Percentiles rank a stretch among this genome's conserved stretches.
Conservation (phyloP, 2,797 vertebrate species). For the Sebastes iracundus region DNA sequence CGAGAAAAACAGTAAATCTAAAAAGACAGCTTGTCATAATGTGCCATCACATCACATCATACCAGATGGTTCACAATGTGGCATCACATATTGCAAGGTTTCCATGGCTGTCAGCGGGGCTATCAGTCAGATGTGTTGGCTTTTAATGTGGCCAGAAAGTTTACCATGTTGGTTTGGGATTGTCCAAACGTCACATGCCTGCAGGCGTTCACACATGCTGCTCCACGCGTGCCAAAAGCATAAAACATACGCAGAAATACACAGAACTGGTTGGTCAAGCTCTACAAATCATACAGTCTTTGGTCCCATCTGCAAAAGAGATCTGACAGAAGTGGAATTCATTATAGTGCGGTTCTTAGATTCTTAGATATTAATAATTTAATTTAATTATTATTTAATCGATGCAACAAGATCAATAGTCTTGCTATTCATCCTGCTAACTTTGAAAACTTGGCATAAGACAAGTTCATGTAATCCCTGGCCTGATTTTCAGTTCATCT, state of each 20-base stretch:
- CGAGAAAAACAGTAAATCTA: slow-evolving; percentile 28
- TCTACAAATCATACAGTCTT: neutral
- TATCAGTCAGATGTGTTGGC: slow-evolving; percentile 12
- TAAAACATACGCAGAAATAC: neutral
- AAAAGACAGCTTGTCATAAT: slow-evolving; percentile 55
- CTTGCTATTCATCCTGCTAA: neutral
- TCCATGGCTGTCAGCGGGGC: slow-evolving; percentile 37
- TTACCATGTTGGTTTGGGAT: neutral
- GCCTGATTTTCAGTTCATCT: neutral
- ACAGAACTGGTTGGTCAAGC: neutral
- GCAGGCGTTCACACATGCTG: neutral
- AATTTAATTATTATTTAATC: neutral
- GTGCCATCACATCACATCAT: slow-evolving; percentile 50
- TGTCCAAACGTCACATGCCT: neutral
- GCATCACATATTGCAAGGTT: slow-evolving; percentile 32
- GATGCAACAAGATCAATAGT: neutral
- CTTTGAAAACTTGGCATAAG: neutral
- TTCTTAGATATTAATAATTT: neutral
- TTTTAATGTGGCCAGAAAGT: slow-evolving; percentile 21
- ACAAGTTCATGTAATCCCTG: neutral
- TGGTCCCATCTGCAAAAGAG: neutral
- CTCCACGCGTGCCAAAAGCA: neutral
- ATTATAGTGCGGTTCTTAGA: neutral
- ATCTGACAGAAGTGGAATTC: neutral
- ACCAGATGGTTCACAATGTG: slow-evolving; percentile 25